These are phyloP conservation scores for Rissa tridactyla DNA, from an alignment of 2,113 vertebrate species.

Conservation along the genomic window DNA sequence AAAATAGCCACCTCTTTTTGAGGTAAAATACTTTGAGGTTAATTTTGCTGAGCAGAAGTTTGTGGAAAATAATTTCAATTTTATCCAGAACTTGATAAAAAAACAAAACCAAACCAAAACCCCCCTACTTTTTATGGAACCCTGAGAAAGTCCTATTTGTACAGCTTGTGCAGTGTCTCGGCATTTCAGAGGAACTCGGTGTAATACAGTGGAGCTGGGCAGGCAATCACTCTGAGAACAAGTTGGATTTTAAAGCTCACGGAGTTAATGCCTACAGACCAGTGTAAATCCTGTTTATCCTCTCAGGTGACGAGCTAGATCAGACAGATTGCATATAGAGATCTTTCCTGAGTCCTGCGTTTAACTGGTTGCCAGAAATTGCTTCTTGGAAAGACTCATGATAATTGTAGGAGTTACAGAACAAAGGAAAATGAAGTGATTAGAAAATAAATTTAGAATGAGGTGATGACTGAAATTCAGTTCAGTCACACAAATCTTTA, in stretches of 20 bases:
- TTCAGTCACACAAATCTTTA: neutral
- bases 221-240: constrained; percentile 3
- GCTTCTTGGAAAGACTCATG: neutral
- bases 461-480: neutral
- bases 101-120: neutral
- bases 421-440: neutral
- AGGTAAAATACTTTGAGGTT: neutral
- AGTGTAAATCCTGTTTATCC: constrained; percentile 36
- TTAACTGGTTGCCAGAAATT: constrained; percentile 11
- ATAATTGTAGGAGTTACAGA: neutral
- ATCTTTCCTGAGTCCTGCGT: neutral
- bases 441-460: neutral
- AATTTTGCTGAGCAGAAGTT: neutral
- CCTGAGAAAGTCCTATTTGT: neutral
- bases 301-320: constrained; percentile 45
- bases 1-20: neutral
- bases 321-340: constrained; percentile 10
- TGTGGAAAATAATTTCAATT: neutral
- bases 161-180: neutral
- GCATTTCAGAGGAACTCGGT: neutral
- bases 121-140: neutral
- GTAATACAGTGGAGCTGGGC: neutral
- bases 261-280: constrained; percentile 32
- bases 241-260: constrained; percentile 22
- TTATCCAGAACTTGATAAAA: neutral